phyloP scores from a whole-genome alignment of 2,888 invertebrate genomes.

The Archaeoteleia sp. region DNA sequence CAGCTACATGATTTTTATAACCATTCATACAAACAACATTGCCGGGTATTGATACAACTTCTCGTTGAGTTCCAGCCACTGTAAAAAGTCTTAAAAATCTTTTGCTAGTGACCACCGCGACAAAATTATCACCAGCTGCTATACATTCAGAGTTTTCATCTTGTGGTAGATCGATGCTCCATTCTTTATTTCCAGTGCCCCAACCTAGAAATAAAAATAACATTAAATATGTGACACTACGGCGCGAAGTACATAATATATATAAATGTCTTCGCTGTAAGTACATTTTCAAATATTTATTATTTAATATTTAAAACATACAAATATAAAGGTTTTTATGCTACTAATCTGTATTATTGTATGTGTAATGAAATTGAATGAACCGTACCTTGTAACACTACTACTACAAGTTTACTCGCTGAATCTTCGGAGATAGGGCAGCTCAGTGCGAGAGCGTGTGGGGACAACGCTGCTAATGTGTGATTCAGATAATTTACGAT shows the following conservation, averaged over 20 bases:
- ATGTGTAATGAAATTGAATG: no score
- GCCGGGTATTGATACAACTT: slow-evolving; percentile 84
- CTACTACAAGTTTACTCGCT: slow-evolving; percentile 77
- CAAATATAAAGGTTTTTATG: no score
- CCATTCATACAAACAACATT: slow-evolving; percentile 83
- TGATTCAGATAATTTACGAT: slow-evolving; percentile 90
- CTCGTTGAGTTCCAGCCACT: slow-evolving; percentile 90
- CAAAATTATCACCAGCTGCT: slow-evolving; percentile 81
- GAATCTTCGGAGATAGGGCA: slow-evolving; percentile 77
- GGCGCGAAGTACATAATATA: neutral
- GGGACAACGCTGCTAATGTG: slow-evolving; percentile 90
- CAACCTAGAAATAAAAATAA: slow-evolving; percentile 65
- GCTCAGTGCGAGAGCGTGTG: slow-evolving; percentile 86
- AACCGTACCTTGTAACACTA: slow-evolving; percentile 67
- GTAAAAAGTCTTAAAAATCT: slow-evolving; percentile 89
- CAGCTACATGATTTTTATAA: slow-evolving; percentile 78
- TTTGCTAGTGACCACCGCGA: slow-evolving; percentile 86
- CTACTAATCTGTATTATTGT: no score
- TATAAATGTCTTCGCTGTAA: no score
- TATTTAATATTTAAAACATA: no score
- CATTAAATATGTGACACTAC: neutral
- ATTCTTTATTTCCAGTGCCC: slow-evolving; percentile 87
- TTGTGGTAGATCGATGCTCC: slow-evolving; percentile 86
- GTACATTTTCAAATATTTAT: no score
- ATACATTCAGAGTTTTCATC: slow-evolving; percentile 85